Evolutionary conservation across 1,140 invertebrate genomes (phyloP), one percentile per base, ranked within the genome.

Genomic region (Drosophila miranda): DNA sequence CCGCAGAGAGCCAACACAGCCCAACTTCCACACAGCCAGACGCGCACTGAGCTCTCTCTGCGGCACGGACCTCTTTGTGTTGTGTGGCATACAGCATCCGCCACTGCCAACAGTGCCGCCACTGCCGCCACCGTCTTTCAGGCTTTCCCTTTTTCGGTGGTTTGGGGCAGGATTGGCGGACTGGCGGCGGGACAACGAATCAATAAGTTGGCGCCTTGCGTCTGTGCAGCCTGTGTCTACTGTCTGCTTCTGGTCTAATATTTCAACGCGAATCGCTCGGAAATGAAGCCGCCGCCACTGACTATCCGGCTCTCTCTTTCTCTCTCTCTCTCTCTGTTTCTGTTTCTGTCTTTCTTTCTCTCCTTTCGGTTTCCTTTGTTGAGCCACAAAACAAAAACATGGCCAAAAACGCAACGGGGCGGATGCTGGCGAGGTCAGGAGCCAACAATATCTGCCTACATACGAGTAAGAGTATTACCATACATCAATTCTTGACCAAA

Each of bases 191-290:
- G 63, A 62, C 38, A 54, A 48, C 63, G 79, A 90, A 90, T 90
- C 88, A 79, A 90, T 90, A 90, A 82, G 63, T 74, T 89, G 88
- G 88, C 88, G 88, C 88, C 88, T 59, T 82, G 79, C 71, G 79
- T 83, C 79, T 83, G 82, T 88, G 75, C 82, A 83, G 66, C 78
- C 62, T 38, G 34, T 38, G 82, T 87, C 81, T 86, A 86, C 75
- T 75, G 82, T 71, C 77, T 87, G 78, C 74, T 87, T 87, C 63
- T 87, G 82, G 78, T 87, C 75, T 82, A 87, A 86, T 86, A 86
- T 81, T 71, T 78, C 74, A 75, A 62, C 68, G 62, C 49, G 59
- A 76, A 80, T 52, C 67, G 72, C 69, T 76, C 68, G 66, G 63
- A 86, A 84, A 77, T 73, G 64, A 73, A 77, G 60, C 73, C 74